These are phyloP conservation scores for Agrotis ipsilon DNA, from an alignment of 2,888 invertebrate genomes.

Conservation along the genomic window DNA sequence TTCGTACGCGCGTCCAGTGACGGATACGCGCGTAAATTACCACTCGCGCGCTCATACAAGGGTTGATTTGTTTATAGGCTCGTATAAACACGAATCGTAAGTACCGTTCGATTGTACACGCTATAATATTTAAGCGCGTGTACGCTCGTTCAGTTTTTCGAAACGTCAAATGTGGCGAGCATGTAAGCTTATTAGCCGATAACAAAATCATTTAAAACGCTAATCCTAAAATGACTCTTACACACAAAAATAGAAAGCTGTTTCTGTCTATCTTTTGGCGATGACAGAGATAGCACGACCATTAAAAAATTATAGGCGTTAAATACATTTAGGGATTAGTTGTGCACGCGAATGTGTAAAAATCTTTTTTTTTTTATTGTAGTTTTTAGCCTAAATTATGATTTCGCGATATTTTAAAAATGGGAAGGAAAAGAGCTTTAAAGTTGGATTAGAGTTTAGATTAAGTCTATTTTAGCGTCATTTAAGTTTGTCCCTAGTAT, in stretches of 20 bases:
- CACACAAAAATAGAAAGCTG: not conserved
- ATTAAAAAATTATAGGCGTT: not conserved
- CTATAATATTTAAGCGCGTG: too few species aligned
- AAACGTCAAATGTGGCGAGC: too few species aligned
- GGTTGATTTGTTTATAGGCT: too few species aligned
- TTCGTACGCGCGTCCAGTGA: too few species aligned
- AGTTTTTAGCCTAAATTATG: not conserved
- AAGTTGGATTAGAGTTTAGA: constrained; percentile 22
- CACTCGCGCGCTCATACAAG: too few species aligned
- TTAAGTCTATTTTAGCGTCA: not conserved
- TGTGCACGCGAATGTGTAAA: not conserved
- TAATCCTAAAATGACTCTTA: too few species aligned
- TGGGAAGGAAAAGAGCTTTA: constrained; percentile 27
- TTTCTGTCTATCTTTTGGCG: not conserved
- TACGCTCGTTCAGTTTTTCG: too few species aligned
- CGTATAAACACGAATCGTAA: too few species aligned
- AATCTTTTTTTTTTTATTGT: not conserved
- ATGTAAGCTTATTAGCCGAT: too few species aligned
- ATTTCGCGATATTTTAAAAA: not conserved
- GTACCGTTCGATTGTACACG: too few species aligned
- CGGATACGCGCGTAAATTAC: too few species aligned
- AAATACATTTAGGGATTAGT: not conserved
- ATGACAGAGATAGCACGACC: not conserved
- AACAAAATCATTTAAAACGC: too few species aligned
- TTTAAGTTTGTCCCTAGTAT: not conserved